Evolutionary conservation across 1,140 invertebrate genomes (phyloP).

Genomic region (Drosophila pachea): DNA sequence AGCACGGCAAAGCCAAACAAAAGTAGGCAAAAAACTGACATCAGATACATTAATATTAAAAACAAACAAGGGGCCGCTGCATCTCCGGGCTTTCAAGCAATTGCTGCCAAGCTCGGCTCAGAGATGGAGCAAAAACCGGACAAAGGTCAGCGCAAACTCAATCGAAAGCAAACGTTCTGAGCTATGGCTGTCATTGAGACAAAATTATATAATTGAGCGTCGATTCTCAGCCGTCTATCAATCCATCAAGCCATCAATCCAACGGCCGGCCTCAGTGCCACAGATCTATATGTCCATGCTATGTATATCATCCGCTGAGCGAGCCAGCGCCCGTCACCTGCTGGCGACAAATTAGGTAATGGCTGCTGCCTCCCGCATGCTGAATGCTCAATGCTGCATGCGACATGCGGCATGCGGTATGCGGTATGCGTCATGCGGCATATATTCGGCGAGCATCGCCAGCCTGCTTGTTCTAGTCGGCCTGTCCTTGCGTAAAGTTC

Average conservation of each 20-base stretch:
- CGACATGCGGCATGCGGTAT: not conserved
- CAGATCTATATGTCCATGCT: no score
- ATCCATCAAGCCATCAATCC: slow-evolving; percentile 16
- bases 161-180: slow-evolving; percentile 45
- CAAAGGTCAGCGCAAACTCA: slow-evolving; percentile 26
- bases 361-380: slow-evolving; percentile 15
- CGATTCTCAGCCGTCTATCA: slow-evolving; percentile 6
- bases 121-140: slow-evolving; percentile 31
- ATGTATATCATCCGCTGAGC: slow-evolving; percentile 8
- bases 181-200: slow-evolving; percentile 48
- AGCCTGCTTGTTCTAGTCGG: slow-evolving; percentile 17
- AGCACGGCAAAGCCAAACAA: not conserved
- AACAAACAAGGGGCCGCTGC: slow-evolving; percentile 17
- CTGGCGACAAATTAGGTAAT: slow-evolving; percentile 48
- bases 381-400: not conserved
- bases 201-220: slow-evolving; percentile 43
- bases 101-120: not conserved
- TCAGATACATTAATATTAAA: not conserved
- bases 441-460: slow-evolving; percentile 2
- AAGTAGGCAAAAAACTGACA: not conserved
- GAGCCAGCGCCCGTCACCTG: slow-evolving; percentile 38
- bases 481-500: slow-evolving; percentile 50
- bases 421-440: not conserved
- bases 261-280: not conserved
- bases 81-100: slow-evolving; percentile 9